Evolutionary conservation across 2,888 invertebrate species (phyloP).

Genomic region (Mongoloraphidia duomilia): DNA sequence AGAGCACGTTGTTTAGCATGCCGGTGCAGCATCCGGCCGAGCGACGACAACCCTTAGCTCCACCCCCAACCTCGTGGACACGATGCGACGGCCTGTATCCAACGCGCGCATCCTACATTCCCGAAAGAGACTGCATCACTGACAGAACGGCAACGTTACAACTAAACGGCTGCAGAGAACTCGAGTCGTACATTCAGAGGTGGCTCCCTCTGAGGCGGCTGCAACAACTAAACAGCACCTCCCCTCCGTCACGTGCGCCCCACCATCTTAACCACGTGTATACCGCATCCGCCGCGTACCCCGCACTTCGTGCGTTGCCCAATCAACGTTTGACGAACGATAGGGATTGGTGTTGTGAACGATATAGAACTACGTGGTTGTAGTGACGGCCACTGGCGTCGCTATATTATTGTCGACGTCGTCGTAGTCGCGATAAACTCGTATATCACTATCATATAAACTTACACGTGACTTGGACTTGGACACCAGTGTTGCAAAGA

Average conservation of each 20-base stretch:
- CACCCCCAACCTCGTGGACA: background rate
- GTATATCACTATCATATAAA: conserved; percentile 31
- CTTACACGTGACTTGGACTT: conserved; percentile 26
- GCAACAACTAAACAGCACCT: conserved; percentile 17
- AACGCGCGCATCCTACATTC: background rate
- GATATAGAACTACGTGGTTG: conserved; percentile 27
- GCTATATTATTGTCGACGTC: conserved; percentile 13
- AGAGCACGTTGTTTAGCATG: background rate
- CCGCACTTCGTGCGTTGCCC: conserved; percentile 29
- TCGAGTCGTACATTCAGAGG: no score
- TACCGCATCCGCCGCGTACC: conserved; percentile 17
- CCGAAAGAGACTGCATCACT: background rate
- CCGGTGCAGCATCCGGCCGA: background rate
- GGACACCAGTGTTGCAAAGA: conserved; percentile 9
- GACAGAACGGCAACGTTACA: background rate
- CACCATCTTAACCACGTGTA: conserved; percentile 5
- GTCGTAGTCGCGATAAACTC: conserved; percentile 27
- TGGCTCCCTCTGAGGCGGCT: background rate
- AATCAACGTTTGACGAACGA: conserved; percentile 41
- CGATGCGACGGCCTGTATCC: background rate
- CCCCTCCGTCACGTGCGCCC: conserved; percentile 23
- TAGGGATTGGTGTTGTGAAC: conserved; percentile 31
- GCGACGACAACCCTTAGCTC: background rate
- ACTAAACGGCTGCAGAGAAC: no score
- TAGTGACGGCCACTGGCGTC: background rate